Base-by-base conservation (phyloP, 2,797 vertebrate genomes). In the Enteromius argenteus region DNA sequence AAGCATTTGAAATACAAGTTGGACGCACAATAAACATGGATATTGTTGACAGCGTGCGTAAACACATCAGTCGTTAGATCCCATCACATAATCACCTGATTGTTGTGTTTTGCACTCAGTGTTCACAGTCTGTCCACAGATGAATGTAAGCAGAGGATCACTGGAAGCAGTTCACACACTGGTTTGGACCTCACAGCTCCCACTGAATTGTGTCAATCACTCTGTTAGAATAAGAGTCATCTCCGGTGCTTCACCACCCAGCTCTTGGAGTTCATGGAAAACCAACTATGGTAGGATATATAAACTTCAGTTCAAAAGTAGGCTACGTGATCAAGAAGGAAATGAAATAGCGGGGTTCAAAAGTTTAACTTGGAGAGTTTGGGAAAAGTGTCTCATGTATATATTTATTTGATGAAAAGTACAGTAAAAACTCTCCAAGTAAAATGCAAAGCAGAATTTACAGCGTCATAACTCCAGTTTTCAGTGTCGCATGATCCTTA, bases 191-290 rank as follows among this genome's bases (percentile, higher is more conserved):
- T 94, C 93, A 10, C 86, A 88, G 3, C 64, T 95, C 73, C 93
- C 94, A 30, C 89, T 94, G 74, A 88, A 93, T 73, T 94, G 94
- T 81, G 87, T 83, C 0, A 85, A 93, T 87, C 93, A 95, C 86
- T 93, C 90, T 0, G 91, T 91, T 76, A 93, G 93, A 72, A 88
- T 94, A 32, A 90, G 93, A 85, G 4, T 5, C 30, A 35, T 92
- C 64, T 87, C 83, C 53, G 87, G 87, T 53, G 69, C 64, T 6
- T 89, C 82, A 8, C n/a, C 15, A 5, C 27, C 53, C 0, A 88
- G 91, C 83, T 85, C 86, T 39, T 94, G 93, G 93, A 93, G 92
- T 58, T 15, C 73, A 69, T 94, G 93, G 94, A 74, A 10, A 79
- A 92, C 90, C 21, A 84, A 87, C 46, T 1, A 53, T 2, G 91